phyloP scores from a whole-genome alignment of 1,140 invertebrate genomes.

The Vollenhovia emeryi region DNA sequence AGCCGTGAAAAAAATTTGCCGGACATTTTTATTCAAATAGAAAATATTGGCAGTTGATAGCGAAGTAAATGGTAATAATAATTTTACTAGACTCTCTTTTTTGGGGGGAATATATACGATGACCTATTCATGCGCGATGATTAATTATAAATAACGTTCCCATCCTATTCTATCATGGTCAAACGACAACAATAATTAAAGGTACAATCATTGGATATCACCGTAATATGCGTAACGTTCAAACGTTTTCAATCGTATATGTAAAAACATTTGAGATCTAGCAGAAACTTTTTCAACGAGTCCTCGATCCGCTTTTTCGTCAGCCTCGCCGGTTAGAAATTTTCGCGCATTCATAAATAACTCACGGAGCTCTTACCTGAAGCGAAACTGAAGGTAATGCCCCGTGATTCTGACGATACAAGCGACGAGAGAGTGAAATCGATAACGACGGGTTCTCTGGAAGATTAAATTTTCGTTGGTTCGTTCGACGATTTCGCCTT shows the following conservation, averaged over 20 bases:
- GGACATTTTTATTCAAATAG: background rate
- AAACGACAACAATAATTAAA: slow-evolving; percentile 1
- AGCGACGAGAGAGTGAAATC: slow-evolving; percentile 20
- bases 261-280: slow-evolving; percentile 2
- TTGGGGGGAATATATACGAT: background rate
- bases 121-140: background rate
- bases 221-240: background rate
- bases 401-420: background rate
- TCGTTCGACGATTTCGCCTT: slow-evolving; percentile 63
- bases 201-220: background rate
- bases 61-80: slow-evolving; percentile 6
- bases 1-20: background rate
- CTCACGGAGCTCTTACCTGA: slow-evolving; percentile 34
- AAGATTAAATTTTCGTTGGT: slow-evolving; percentile 78
- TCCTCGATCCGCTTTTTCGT: background rate
- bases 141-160: background rate
- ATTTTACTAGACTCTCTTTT: background rate
- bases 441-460: slow-evolving; percentile 61
- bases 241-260: background rate
- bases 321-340: slow-evolving; percentile 19
- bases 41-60: background rate
- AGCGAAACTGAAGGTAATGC: slow-evolving; percentile 9
- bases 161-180: background rate
- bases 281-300: background rate
- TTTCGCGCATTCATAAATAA: slow-evolving; percentile 10